Base-by-base conservation (phyloP, 2,113 vertebrate genomes). In the Neomonachus schauinslandi region DNA sequence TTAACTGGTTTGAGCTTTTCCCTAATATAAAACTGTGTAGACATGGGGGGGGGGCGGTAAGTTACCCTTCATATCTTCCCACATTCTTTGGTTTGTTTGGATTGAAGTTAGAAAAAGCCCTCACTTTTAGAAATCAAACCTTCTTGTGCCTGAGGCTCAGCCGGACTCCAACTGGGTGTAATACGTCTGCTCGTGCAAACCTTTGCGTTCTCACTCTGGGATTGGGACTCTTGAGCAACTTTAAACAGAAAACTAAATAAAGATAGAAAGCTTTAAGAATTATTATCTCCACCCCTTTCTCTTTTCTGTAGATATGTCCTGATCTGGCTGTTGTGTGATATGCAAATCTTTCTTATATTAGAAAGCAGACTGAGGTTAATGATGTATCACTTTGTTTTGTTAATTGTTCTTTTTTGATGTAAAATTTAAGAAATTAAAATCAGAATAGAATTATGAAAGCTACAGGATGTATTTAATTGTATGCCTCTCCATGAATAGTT, bases 161-260 rank as follows among this genome's bases (percentile, higher is more conserved):
- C 19, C 65, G 79, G 24, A 24, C 39, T 61, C 36, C 39, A 0
- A 0, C 0, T 33, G 24, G 7, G 13, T 49, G 31, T 42, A 31
- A 1, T 39, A 4, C 2, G 3, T 67, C 9, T 39, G 14, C 11
- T 0, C 18, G 2, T 7, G 15, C 19, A 51, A 26, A 26, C 5
- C 13, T 46, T 9, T 42, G 6, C 6, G 39, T 5, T 71, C 12
- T 67, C 2, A 16, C 18, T n/a, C 36, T n/a, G 57, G 15, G 15
- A 28, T 22, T 26, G 6, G 46, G 65, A 81, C 71, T 55, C 18
- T 71, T 51, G 24, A 63, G 74, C 22, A 33, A 46, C 31, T 87
- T 36, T 72, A 49, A 77, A 82, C 67, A 72, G 42, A 76, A 92
- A 95, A n/a, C 65, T 77, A 94, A 97, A 51, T 93, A 71, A 85